Conservation (phyloP, 2,797 vertebrate species). For the Notamacropus eugenii region DNA sequence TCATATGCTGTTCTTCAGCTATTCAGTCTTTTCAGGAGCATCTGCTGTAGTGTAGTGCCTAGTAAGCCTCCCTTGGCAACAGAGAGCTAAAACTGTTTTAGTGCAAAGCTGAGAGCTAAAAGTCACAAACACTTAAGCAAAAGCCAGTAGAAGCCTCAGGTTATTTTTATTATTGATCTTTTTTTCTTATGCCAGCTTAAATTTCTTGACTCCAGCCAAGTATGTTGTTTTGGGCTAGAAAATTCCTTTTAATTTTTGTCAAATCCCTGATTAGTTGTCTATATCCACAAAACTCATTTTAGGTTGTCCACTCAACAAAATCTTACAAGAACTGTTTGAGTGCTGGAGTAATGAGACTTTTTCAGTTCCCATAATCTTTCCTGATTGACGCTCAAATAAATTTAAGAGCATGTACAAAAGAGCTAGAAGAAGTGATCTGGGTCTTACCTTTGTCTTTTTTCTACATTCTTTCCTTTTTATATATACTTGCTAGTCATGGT, state of each 20-base stretch:
- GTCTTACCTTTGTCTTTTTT: neutral
- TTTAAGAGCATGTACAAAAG: neutral
- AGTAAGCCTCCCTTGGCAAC: neutral
- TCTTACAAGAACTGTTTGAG: neutral
- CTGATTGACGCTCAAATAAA: neutral
- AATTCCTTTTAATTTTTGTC: neutral
- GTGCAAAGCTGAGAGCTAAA: neutral
- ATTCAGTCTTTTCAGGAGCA: neutral
- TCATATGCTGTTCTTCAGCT: neutral
- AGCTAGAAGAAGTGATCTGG: neutral
- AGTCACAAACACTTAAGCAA: neutral
- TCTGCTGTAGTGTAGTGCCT: neutral
- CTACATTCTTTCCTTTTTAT: neutral
- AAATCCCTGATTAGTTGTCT: neutral
- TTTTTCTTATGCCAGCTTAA: neutral
- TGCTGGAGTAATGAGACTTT: neutral
- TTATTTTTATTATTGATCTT: neutral
- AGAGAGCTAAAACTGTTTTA: neutral
- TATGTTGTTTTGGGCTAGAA: neutral
- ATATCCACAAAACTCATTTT: neutral
- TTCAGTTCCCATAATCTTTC: neutral
- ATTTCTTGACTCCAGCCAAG: neutral
- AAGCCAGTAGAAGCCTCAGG: neutral
- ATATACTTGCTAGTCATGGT: neutral
- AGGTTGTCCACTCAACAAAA: neutral